Base-by-base conservation (phyloP, 2,797 vertebrate species). In the Syngnathus rostellatus region DNA sequence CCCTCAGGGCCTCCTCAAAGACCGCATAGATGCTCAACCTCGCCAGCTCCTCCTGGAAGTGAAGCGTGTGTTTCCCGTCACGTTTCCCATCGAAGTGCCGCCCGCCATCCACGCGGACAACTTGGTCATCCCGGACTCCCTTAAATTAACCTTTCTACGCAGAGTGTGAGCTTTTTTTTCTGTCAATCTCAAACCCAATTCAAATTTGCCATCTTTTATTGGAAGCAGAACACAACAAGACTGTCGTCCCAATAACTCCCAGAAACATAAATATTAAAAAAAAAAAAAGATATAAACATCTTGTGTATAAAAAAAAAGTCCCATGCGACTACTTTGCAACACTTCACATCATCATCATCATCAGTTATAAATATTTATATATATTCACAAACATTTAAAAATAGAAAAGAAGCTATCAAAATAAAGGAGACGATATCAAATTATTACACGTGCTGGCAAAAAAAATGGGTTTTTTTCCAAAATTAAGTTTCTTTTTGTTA, bases 331-430 rank as follows among this genome's bases (percentile, higher is more conserved):
- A 92, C 89, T 90, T 85, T 83, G 88, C 89, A 90, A 86, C 92
- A 91, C 92, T 87, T 90, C 88, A 92, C 90, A 81, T 89, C 39
- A 41, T 58, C 31, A 37, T 59, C 51, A 54, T n/a, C 85, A 87
- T 91, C 87, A 77, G 86, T 89, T 89, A 90, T 88, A 89, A 86
- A 89, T 91, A 91, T 92, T 89, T 92, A 92, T 92, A 92, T 92
- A 92, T 92, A 91, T 92, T 91, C 90, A 91, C 90, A 92, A 87
- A 88, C 88, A 86, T 89, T 89, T 83, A 89, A 90, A 92, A 92
- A 91, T 92, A 92, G 81, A 91, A 92, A 92, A 82, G 82, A 67
- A 85, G 85, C 88, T 88, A 85, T 88, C 77, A 86, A 91, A 91
- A 88, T 81, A 87, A 87, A 87, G 72, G 73, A 82, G 72, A 92